Conservation (phyloP, 2,888 invertebrate species). For the Desoria tigrina region DNA sequence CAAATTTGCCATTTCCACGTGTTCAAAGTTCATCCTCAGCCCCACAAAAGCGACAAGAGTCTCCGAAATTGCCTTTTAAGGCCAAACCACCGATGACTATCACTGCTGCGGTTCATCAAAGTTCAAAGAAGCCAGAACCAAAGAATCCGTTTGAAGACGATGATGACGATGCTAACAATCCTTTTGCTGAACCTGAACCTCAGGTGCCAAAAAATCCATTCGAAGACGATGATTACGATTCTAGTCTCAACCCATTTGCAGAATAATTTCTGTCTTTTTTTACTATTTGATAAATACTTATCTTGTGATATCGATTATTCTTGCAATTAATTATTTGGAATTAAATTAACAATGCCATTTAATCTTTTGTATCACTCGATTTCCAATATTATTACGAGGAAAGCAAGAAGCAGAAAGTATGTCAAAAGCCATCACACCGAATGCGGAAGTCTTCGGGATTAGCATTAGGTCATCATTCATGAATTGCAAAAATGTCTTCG, state of each 20-base stretch:
- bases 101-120: conserved; percentile 17
- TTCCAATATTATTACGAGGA: too few relatives aligned
- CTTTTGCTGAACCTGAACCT: conserved; percentile 57
- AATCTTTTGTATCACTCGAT: too few relatives aligned
- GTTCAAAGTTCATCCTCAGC: conserved; percentile 29
- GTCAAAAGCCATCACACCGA: too few relatives aligned
- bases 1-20: conserved; percentile 48
- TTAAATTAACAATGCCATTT: too few relatives aligned
- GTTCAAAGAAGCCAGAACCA: neutral
- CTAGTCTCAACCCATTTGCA: conserved; percentile 73
- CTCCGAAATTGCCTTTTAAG: conserved; percentile 19
- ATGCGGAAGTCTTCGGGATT: too few relatives aligned
- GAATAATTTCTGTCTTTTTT: conserved; percentile 30
- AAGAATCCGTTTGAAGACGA: conserved; percentile 55
- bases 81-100: conserved; percentile 4
- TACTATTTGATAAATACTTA: too few relatives aligned
- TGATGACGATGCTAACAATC: conserved; percentile 63
- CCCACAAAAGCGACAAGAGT: conserved; percentile 12
- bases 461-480: too few relatives aligned
- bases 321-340: too few relatives aligned
- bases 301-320: too few relatives aligned
- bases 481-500: too few relatives aligned
- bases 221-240: conserved; percentile 66
- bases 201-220: conserved; percentile 50
- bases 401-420: too few relatives aligned